These are phyloP conservation scores for Nannobrachium achirus DNA, from an alignment of 2,113 vertebrate species.

Conservation along the genomic window DNA sequence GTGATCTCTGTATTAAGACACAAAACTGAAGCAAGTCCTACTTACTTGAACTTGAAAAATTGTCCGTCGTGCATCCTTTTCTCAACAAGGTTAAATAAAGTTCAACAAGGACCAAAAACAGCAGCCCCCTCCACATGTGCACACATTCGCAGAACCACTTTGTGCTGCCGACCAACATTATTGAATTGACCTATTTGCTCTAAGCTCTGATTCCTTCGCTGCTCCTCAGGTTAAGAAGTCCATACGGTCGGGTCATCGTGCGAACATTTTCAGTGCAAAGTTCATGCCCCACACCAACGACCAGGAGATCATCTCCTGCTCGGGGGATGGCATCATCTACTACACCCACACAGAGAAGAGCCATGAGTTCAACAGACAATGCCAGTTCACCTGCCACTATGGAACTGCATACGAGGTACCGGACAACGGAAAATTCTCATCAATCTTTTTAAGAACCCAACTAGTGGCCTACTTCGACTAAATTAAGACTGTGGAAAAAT, in stretches of 20 bases:
- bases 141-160: neutral
- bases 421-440: no score
- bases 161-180: neutral
- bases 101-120: neutral
- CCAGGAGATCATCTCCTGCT: conserved; percentile 97
- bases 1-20: neutral
- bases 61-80: neutral
- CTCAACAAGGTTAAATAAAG: neutral
- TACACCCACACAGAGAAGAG: conserved; percentile 96
- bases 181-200: no score
- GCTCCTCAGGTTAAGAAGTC: conserved; percentile 89
- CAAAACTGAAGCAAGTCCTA: neutral
- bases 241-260: conserved; percentile 95
- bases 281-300: conserved; percentile 96
- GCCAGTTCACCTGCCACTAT: conserved; percentile 98
- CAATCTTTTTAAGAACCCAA: neutral
- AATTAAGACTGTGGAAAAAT: neutral
- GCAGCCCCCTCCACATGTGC: neutral
- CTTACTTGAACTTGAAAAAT: no score
- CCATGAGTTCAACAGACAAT: conserved; percentile 92
- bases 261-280: conserved; percentile 98
- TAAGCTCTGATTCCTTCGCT: neutral
- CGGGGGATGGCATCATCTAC: conserved; percentile 97
- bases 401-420: conserved; percentile 97
- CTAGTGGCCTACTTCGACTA: neutral